Base-by-base conservation (phyloP, 2,888 invertebrate species). In the Mechanitis messenoides region DNA sequence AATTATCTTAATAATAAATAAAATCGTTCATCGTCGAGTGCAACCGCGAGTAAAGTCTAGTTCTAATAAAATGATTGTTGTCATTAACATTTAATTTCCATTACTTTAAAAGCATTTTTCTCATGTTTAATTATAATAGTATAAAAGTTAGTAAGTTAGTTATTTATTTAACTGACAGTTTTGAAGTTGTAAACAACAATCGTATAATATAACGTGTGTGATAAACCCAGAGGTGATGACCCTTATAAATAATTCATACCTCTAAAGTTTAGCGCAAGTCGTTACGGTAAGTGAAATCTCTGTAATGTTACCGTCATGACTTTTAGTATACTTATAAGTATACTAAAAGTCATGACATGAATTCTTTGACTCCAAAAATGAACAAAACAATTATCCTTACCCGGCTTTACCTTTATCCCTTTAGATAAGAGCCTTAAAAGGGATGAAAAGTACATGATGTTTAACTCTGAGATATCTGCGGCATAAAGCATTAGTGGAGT, bases 401-500 rank as follows among this genome's bases (percentile, higher is more conserved):
- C 42, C 58, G 57, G 57, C 57, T 57, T 45, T 57, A 53, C 56
- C 53, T 61, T 59, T 60, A 61, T 63, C 46, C 59, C 47, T 61
- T 62, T 58, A 35, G 58, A 57, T 63, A 55, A 59, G 56, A 58
- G 60, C 63, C 63, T 64, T 58, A 61, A 66, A 66, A 60, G 59
- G 61, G 63, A 66, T 66, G 50, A 62, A 66, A 61, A 61, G 61
- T 66, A 66, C 64, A 61, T 64, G 66, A 61, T 66, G 64, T 61
- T 61, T 62, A 64, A 60, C 62, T 62, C 56, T 47, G 59, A 56
- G 62, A 59, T 62, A 59, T 59, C 56, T 31, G 54, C 46, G 54
- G 58, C 59, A 58, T 42, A 54, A 50, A 61, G 66, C 64, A 64
- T 62, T 64, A 65, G 62, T 61, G 47, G 65, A 68, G 70, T 74